Percentiles rank a stretch among this genome's conserved stretches.
Evolutionary conservation across 2,888 invertebrate genomes (phyloP).

Genomic region (Maniola hyperantus): DNA sequence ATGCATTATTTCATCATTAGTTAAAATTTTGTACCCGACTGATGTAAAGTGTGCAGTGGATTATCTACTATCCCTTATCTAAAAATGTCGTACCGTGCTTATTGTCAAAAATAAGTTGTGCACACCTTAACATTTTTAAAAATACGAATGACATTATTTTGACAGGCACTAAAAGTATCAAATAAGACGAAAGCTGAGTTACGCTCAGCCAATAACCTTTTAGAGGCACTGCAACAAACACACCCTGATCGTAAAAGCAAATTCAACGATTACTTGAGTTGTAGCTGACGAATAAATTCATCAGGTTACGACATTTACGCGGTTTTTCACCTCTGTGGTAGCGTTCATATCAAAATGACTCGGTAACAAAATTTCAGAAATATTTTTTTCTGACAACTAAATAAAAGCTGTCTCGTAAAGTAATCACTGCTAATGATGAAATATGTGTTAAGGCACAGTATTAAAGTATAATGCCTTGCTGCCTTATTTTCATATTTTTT

Average conservation of each 20-base stretch:
- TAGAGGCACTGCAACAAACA: slow-evolving; percentile 37
- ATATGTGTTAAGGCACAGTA: not conserved
- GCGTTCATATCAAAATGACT: slow-evolving; percentile 29
- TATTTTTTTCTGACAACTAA: slow-evolving; percentile 13
- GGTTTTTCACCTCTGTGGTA: slow-evolving; percentile 38
- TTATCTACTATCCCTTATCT: too few species aligned
- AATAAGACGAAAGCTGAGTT: slow-evolving; percentile 37
- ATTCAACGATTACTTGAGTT: slow-evolving; percentile 45
- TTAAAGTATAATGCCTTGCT: not conserved
- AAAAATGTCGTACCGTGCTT: not conserved
- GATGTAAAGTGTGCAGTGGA: too few species aligned
- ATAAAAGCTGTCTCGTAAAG: slow-evolving; percentile 12
- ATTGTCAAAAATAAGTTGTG: not conserved
- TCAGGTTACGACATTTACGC: slow-evolving; percentile 42
- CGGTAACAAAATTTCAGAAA: slow-evolving; percentile 30
- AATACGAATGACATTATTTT: slow-evolving; percentile 27
- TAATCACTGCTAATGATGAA: slow-evolving; percentile 9
- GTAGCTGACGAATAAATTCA: slow-evolving; percentile 46
- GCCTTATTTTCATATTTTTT: not conserved
- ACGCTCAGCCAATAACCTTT: slow-evolving; percentile 40
- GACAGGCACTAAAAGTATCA: slow-evolving; percentile 35
- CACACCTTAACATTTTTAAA: too few species aligned
- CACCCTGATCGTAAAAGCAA: slow-evolving; percentile 47
- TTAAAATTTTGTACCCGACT: too few species aligned
- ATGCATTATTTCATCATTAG: too few species aligned